Evolutionary conservation across 1,140 invertebrate genomes (phyloP), one percentile per base, ranked within the genome.

Genomic region (Ylistrum balloti): DNA sequence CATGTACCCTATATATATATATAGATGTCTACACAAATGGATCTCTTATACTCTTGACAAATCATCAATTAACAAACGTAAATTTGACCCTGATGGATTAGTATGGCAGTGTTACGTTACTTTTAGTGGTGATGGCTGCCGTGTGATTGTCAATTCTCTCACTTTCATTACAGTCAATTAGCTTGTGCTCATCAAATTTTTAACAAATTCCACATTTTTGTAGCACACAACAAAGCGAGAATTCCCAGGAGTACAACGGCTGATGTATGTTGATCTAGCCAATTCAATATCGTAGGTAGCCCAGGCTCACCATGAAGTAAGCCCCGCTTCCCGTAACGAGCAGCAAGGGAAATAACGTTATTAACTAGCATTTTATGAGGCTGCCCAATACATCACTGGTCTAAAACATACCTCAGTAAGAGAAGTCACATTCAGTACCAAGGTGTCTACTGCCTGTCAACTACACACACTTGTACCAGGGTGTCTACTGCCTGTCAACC

Each of bases 131-230:
- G 56, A 74, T 28, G 56, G 56, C 56, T 38, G 33, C 86, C 35
- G 33, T 35, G 35, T 87, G 35, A 38, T 38, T 35, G 35, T 87
- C 86, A 87, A 35, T 35, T 87, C 86, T 87, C 33, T 87, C 33
- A 11, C 35, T 88, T 45, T 22, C 87, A 56, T 56, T 33, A 38
- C 41, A 88, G 56, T 88, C 87, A 88, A 88, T 88, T 88, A 28
- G 35, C 35, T 45, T 45, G 87, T 35, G 34, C 28, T 88, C 87
- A 88, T 88, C 35, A 88, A 88, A 41, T 88, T 88, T 88, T 88
- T n/a, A 88, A 33, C 41, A 56, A 34, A 33, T 85, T 85, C 88
- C 74, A 89, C 56, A 74, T 85, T 85, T 74, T 74, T 74, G 56
- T 74, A 74, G 56, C 56, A 74, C 56, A n/a, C 5, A 74, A 74